phyloP scores from a whole-genome alignment of 2,888 invertebrate species.

The Scrobipalpa atriplicella region DNA sequence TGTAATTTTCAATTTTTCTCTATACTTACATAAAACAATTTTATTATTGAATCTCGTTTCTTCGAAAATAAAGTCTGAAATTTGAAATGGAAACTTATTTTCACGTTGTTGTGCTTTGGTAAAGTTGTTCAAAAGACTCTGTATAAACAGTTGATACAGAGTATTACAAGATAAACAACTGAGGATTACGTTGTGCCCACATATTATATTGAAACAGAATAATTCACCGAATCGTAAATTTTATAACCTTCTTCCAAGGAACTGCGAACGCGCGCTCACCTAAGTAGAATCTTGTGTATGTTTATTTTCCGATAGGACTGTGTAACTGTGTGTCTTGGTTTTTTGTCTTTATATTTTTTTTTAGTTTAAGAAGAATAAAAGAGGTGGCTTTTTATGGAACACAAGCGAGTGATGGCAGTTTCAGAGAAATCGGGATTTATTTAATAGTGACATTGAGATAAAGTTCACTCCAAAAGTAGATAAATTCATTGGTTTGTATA shows the following conservation, averaged over 20 bases:
- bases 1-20: neutral
- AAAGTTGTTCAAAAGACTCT: neutral
- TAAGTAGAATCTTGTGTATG: constrained; percentile 78
- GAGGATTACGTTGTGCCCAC: constrained; percentile 41
- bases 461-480: neutral
- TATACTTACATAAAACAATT: neutral
- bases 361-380: constrained; percentile 76
- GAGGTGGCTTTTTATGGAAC: constrained; percentile 63
- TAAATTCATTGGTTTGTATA: neutral
- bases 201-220: constrained; percentile 48
- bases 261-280: constrained; percentile 60
- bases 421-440: constrained; percentile 71
- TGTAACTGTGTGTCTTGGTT: constrained; percentile 69
- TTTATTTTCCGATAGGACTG: constrained; percentile 81
- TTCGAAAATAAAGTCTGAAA: too few species aligned
- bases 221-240: constrained; percentile 79
- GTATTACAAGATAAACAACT: constrained; percentile 38
- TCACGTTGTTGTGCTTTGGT: neutral
- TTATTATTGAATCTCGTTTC: neutral
- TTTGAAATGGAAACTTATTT: too few species aligned
- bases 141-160: constrained; percentile 22
- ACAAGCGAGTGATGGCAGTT: constrained; percentile 65
- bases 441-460: constrained; percentile 28
- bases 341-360: constrained; percentile 59
- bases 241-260: constrained; percentile 73